Conservation (phyloP, 2,888 invertebrate species). For the Listrodromus nycthemerus region DNA sequence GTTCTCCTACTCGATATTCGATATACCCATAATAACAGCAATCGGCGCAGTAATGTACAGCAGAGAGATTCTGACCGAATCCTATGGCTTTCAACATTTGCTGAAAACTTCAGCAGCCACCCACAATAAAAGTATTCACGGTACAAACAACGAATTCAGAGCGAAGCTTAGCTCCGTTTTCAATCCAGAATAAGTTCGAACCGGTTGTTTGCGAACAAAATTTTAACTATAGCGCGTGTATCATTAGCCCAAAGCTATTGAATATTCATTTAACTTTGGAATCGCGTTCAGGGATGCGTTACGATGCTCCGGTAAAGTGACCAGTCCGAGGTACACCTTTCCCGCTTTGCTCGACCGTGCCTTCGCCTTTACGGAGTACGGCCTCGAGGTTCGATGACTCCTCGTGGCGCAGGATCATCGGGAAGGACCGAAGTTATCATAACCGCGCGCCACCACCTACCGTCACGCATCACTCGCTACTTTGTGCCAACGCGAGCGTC, state of each 20-base stretch:
- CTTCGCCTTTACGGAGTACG: constrained; percentile 59
- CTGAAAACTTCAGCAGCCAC: background rate
- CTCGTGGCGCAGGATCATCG: constrained; percentile 70
- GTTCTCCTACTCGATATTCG: constrained; percentile 37
- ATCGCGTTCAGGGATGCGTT: constrained; percentile 9
- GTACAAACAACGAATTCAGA: no score
- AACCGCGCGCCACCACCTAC: constrained; percentile 74
- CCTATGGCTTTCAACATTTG: no score
- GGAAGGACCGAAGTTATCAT: constrained; percentile 74
- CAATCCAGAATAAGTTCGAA: background rate
- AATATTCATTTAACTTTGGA: constrained; percentile 28
- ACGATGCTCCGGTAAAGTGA: background rate
- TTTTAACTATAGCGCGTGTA: background rate
- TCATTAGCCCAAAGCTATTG: background rate
- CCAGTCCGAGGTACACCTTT: constrained; percentile 14
- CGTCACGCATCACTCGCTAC: constrained; percentile 78
- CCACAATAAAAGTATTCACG: background rate
- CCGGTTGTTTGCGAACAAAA: background rate
- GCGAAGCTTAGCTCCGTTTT: background rate
- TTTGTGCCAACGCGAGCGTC: constrained; percentile 71
- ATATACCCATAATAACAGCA: constrained; percentile 15
- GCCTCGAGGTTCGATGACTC: constrained; percentile 76
- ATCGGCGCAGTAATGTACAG: constrained; percentile 9
- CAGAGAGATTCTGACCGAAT: background rate
- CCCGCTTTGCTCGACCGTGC: constrained; percentile 52